phyloP scores from a whole-genome alignment of 2,888 invertebrate genomes.

The Linnaemya vulpina region DNA sequence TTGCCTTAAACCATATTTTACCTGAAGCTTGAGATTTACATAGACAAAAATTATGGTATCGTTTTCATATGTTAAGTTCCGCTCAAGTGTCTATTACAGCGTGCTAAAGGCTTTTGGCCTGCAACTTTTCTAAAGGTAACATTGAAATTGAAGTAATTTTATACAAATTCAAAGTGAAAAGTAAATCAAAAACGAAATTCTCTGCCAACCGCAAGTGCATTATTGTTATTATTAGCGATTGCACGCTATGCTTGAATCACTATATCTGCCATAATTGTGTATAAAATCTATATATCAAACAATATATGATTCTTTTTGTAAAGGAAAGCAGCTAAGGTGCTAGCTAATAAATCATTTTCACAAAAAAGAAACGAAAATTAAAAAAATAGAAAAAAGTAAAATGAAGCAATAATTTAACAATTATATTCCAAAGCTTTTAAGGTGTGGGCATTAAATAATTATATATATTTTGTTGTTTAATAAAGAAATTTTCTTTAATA shows the following conservation, averaged over 20 bases:
- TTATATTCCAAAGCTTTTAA: constrained; percentile 5
- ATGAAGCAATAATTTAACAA: neutral
- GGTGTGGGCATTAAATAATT: neutral
- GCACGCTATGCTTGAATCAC: constrained; percentile 39
- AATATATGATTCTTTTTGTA: constrained; percentile 16
- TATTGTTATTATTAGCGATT: constrained; percentile 34
- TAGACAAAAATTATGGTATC: no score
- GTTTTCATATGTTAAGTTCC: no score
- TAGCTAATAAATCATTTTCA: constrained; percentile 15
- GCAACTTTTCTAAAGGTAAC: neutral
- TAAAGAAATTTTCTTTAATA: no score
- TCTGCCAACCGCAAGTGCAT: no score
- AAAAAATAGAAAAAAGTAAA: neutral
- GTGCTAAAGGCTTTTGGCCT: neutral
- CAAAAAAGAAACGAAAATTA: neutral
- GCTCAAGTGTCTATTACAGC: neutral
- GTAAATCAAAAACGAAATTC: neutral
- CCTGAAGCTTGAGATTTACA: no score
- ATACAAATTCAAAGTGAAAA: neutral
- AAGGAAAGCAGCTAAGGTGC: constrained; percentile 8
- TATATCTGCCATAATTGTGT: constrained; percentile 46
- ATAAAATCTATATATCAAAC: constrained; percentile 51
- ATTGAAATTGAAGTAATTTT: constrained; percentile 1
- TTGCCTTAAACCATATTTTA: no score
- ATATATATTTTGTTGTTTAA: neutral